These are phyloP conservation scores for Deroplatys truncata DNA, from an alignment of 2,888 invertebrate genomes.

Conservation along the genomic window DNA sequence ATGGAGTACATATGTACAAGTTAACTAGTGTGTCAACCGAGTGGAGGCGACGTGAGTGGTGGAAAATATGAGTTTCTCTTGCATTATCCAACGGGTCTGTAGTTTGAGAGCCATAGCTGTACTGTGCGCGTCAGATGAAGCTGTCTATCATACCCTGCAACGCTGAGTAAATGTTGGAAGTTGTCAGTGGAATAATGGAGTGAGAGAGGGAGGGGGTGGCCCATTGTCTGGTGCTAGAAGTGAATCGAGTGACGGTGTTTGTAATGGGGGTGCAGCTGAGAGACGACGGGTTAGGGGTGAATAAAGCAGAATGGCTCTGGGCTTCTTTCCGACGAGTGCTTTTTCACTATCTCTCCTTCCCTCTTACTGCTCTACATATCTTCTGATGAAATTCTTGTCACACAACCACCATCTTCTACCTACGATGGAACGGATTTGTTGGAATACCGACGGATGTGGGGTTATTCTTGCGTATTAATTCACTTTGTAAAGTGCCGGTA, in stretches of 20 bases:
- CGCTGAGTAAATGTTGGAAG: constrained; percentile 14
- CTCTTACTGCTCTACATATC: not conserved
- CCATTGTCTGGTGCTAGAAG: not conserved
- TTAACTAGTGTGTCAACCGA: not conserved
- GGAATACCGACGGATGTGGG: not conserved
- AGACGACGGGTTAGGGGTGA: constrained; percentile 2
- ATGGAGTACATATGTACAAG: not conserved
- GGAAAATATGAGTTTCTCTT: not conserved
- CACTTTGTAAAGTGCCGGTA: not conserved
- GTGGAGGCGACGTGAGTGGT: not conserved
- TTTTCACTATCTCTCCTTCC: not conserved
- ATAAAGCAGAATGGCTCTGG: not conserved
- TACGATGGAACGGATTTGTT: not conserved
- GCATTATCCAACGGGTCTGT: not conserved
- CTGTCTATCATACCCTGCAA: constrained; percentile 13
- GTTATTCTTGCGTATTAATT: not conserved
- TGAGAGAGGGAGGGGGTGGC: not conserved
- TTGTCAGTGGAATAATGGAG: constrained; percentile 15
- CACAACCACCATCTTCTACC: not conserved
- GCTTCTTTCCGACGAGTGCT: not conserved
- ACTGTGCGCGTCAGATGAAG: not conserved
- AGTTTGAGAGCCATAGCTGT: not conserved
- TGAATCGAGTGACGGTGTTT: constrained; percentile 3
- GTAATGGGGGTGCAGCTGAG: constrained; percentile 5
- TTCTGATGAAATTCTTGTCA: constrained; percentile 2